A percentile compares a stretch with the other conserved stretches of the same genome.
Evolutionary conservation across 2,113 vertebrate species (phyloP).

Genomic region (Oncorhynchus masou): DNA sequence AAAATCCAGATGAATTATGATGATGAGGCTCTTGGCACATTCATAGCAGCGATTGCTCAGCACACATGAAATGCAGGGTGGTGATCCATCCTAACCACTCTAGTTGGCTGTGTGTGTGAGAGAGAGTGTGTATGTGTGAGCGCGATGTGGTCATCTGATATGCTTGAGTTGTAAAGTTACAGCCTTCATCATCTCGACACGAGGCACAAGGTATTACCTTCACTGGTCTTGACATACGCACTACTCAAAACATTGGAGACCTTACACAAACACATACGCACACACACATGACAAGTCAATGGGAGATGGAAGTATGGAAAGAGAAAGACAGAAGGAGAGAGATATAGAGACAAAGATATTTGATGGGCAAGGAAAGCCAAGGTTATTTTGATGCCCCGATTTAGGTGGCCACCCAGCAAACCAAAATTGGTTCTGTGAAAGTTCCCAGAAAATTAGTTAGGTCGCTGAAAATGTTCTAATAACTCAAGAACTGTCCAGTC

Average conservation of each 20-base stretch:
- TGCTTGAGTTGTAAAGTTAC: constrained; percentile 75
- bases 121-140: constrained; percentile 28
- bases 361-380: constrained; percentile 61
- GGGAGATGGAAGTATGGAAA: constrained; percentile 46
- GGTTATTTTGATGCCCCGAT: constrained; percentile 47
- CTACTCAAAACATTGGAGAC: constrained; percentile 90
- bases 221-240: constrained; percentile 88
- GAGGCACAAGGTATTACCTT: constrained; percentile 89
- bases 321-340: constrained; percentile 50
- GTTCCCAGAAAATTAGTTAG: too few species aligned
- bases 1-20: constrained; percentile 58
- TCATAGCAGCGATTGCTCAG: constrained; percentile 58
- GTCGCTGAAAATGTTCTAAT: too few species aligned
- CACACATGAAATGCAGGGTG: constrained; percentile 68
- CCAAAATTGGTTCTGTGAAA: too few species aligned
- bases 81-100: constrained; percentile 65
- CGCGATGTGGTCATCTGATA: constrained; percentile 63
- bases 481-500: too few species aligned
- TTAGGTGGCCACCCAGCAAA: constrained; percentile 12
- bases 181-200: constrained; percentile 83
- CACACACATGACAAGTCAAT: constrained; percentile 37
- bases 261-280: constrained; percentile 33
- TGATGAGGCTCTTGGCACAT: constrained; percentile 66
- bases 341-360: constrained; percentile 52
- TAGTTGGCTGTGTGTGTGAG: constrained; percentile 28